Base-by-base conservation (phyloP, 2,888 invertebrate genomes). In the Rhopalosiphum nymphaeae region DNA sequence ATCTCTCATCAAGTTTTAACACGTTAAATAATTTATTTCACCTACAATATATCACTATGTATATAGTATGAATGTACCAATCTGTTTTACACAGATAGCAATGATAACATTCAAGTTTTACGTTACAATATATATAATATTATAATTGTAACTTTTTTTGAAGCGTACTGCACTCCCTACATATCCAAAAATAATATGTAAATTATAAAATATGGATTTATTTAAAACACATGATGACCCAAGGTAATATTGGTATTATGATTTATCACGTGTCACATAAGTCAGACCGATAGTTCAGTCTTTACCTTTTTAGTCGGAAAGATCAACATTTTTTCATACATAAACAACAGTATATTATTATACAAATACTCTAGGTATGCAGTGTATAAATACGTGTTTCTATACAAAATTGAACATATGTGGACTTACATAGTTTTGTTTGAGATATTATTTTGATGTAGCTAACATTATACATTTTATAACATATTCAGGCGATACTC, bases 1-100 rank as follows among this genome's bases (percentile, higher is more conserved):
- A 57, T 36, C 25, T 26, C 36, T 57, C 57, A 46, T 86, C 91
- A 86, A 36, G 46, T 91, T 89, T 89, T 89, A 57, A 61, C 44
- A n/a, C 13, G 29, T 61, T 44, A 57, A 42, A 89, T 25, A 42
- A 57, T 89, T 61, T 89, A 61, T 89, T 86, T 29, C 29, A 46
- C 86, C 44, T 16, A 86, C 46, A 44, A 44, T 29, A 7, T 29
- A 26, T 44, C 29, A 46, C 2, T n/a, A 7, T 86, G n/a, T 86
- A 44, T n/a, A 78, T 21, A 42, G 21, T 78, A 49, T 86, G 29
- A 29, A 86, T 86, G 10, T 44, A 46, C 85, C 26, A 4, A 44
- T 46, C 26, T 53, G 53, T 53, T 42, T 44, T 26, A 86, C 5
- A 29, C 13, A 46, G 46, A 46, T n/a, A 53, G 53, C 53, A 53